Evolutionary conservation across 2,797 vertebrate genomes (phyloP), one percentile per base, ranked within the genome.

Genomic region (Centropyge bicolor): DNA sequence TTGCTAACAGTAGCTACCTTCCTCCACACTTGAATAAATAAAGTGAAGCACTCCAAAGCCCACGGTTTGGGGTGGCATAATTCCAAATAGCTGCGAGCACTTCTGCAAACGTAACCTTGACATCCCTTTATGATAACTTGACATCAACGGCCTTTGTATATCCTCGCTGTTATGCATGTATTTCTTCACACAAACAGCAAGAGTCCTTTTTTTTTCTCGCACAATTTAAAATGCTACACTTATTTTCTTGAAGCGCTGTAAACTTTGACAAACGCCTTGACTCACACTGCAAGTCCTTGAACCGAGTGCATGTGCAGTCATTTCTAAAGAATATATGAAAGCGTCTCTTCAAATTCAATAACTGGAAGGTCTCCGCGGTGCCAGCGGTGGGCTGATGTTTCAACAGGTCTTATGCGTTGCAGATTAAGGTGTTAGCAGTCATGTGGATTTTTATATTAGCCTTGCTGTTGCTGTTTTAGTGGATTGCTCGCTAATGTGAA

Each of bases 361-460:
- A 61, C 2, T 52, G 27, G 45, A 63, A 40, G 16, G 35, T 45
- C 51, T 73, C 55, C 36, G 22, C 27, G 9, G 41, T 22, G n/a
- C 27, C 56, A 73, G 51, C 49, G 22, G 76, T 22, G 43, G 48
- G 79, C 57, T 68, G 59, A 46, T 80, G 49, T 65, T 54, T 63
- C 36, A 71, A 40, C 46, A 46, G 55, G 43, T 17, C 38, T 72
- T 43, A 5, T 19, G 24, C 73, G 67, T 57, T 41, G 19, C 61
- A n/a, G 7, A 80, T 56, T 20, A 12, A 66, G 54, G 52, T 70
- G 64, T 63, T 62, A 8, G 13, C 17, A 46, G 9, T 48, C 62
- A 6, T 43, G 38, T 59, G 45, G 67, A 57, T 61, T 83, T 79
- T 64, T 35, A 56, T 63, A 70, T 80, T 45, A 70, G 56, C 41